Evolutionary conservation across 1,140 invertebrate species (phyloP).

Genomic region (Drosophila ficusphila): DNA sequence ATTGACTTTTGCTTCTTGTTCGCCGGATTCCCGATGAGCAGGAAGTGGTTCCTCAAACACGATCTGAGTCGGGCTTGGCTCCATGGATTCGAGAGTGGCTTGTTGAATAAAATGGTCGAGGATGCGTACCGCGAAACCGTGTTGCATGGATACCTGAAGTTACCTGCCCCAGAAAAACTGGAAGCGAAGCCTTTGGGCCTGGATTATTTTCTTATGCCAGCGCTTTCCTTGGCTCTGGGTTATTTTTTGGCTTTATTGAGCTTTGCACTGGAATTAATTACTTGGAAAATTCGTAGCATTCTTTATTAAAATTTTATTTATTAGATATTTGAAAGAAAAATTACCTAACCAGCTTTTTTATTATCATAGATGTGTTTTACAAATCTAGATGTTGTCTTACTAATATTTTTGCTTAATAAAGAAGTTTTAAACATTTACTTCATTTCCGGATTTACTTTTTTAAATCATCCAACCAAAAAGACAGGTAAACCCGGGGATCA

Average conservation of each 20-base stretch:
- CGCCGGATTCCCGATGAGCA: conserved; percentile 51
- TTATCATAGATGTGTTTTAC: background rate
- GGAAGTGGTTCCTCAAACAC: conserved; percentile 44
- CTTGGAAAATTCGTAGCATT: background rate
- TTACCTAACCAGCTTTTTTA: background rate
- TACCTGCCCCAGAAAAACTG: conserved; percentile 28
- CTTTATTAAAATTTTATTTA: no score
- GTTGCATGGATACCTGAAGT: conserved; percentile 32
- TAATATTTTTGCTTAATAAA: background rate
- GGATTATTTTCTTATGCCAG: conserved; percentile 40
- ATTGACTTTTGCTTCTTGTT: conserved; percentile 38
- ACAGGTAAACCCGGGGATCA: background rate
- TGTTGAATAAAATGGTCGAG: conserved; percentile 35
- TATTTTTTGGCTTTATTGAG: conserved; percentile 1
- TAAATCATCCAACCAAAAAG: background rate
- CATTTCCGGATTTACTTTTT: no score
- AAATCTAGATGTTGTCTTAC: background rate
- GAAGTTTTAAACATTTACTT: no score
- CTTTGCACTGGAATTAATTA: background rate
- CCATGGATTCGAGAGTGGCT: conserved; percentile 46
- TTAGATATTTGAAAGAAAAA: background rate
- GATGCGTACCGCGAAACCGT: conserved; percentile 44
- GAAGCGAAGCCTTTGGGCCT: conserved; percentile 25
- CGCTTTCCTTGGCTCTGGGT: conserved; percentile 5
- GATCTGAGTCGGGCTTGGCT: conserved; percentile 47